phyloP scores from a whole-genome alignment of 1,140 invertebrate genomes.

The Fopius arisanus region DNA sequence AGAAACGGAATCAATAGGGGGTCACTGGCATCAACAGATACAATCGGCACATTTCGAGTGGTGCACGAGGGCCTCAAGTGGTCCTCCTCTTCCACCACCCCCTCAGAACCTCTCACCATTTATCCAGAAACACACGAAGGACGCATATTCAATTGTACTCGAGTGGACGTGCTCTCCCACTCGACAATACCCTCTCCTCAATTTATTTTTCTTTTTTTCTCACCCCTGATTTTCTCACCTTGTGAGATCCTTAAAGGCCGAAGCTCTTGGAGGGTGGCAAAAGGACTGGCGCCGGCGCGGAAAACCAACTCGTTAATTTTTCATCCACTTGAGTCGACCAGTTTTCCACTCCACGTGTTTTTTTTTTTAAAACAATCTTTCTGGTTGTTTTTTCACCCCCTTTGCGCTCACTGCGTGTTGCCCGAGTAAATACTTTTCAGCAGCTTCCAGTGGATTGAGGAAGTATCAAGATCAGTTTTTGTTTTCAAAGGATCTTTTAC shows the following conservation, averaged over 20 bases:
- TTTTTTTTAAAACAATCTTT: neutral
- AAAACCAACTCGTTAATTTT: conserved; percentile 12
- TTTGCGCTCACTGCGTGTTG: neutral
- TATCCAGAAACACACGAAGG: neutral
- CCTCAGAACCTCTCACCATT: too few species aligned
- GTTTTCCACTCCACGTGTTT: conserved; percentile 2
- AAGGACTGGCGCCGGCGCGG: conserved; percentile 12
- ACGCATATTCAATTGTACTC: conserved; percentile 20
- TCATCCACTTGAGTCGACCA: conserved; percentile 1
- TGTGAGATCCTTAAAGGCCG: neutral
- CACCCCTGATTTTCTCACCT: neutral
- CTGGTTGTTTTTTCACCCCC: neutral
- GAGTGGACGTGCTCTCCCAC: neutral
- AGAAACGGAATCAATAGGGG: conserved; percentile 61
- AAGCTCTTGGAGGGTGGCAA: neutral
- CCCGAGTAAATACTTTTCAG: neutral
- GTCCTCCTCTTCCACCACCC: neutral
- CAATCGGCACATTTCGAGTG: conserved; percentile 60
- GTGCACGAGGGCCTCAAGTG: conserved; percentile 13
- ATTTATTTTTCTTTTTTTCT: neutral
- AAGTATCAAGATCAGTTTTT: neutral
- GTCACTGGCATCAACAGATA: conserved; percentile 64
- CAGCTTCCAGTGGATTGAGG: neutral
- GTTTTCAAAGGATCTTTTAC: neutral
- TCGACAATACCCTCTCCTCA: neutral